These are phyloP conservation scores for Camponotus floridanus DNA, from an alignment of 1,140 invertebrate genomes.

Conservation along the genomic window DNA sequence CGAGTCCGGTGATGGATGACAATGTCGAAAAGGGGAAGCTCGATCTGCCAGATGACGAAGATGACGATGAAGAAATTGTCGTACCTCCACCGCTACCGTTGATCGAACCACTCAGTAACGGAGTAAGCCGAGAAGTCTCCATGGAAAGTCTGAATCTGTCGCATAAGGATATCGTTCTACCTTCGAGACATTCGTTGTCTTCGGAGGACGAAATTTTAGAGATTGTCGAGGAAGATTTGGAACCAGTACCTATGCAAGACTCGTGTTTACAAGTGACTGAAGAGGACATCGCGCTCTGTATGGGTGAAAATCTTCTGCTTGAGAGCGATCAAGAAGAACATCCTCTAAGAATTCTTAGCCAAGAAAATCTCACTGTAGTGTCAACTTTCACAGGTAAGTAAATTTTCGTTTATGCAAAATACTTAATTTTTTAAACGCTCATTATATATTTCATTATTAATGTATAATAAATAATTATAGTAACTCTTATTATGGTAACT, in stretches of 20 bases:
- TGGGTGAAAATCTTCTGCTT: constrained; percentile 92
- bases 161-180: constrained; percentile 83
- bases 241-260: constrained; percentile 94
- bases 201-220: constrained; percentile 91
- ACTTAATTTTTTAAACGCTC: background rate
- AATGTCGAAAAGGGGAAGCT: constrained; percentile 76
- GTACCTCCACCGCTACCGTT: constrained; percentile 92
- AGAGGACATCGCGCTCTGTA: constrained; percentile 95
- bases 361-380: constrained; percentile 95
- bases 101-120: constrained; percentile 90
- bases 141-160: constrained; percentile 91
- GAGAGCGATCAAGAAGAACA: constrained; percentile 92
- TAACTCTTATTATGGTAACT: background rate
- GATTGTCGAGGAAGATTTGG: constrained; percentile 93
- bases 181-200: constrained; percentile 82
- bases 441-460: background rate
- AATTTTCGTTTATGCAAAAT: background rate
- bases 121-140: constrained; percentile 90
- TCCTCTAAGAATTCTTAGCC: constrained; percentile 94
- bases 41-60: constrained; percentile 85
- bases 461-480: background rate
- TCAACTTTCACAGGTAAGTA: constrained; percentile 92
- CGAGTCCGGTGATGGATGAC: constrained; percentile 79
- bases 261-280: constrained; percentile 95
- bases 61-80: constrained; percentile 91